Conservation (phyloP, 2,797 vertebrate genomes). For the Channa striata region DNA sequence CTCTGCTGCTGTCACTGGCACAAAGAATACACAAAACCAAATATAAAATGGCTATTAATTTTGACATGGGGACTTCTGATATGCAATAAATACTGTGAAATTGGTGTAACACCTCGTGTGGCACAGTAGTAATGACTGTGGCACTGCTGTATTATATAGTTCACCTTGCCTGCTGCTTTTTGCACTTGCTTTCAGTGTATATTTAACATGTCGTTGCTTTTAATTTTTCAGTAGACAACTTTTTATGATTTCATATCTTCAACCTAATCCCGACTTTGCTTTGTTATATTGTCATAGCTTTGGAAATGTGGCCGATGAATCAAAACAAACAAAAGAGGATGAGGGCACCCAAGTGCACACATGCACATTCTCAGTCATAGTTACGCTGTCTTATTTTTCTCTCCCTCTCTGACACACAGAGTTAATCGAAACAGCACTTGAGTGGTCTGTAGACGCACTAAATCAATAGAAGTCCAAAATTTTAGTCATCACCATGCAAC, state of each 20-base stretch:
- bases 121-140: no score
- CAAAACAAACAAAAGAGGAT: slow-evolving; percentile 15
- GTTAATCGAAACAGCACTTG: slow-evolving; percentile 28
- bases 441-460: slow-evolving; percentile 2
- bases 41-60: neutral
- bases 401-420: neutral
- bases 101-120: neutral
- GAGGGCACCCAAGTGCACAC: slow-evolving; percentile 6
- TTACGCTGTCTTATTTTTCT: neutral
- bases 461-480: slow-evolving; percentile 19
- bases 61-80: neutral
- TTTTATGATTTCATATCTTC: slow-evolving; percentile 4
- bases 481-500: slow-evolving; percentile 11
- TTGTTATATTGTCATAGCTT: slow-evolving; percentile 2
- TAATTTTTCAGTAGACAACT: slow-evolving; percentile 10
- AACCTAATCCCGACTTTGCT: neutral
- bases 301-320: slow-evolving; percentile 31
- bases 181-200: slow-evolving; percentile 1
- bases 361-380: neutral
- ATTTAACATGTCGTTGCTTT: slow-evolving; percentile 1
- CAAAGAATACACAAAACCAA: neutral
- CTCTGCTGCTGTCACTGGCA: neutral
- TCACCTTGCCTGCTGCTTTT: no score
- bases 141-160: no score
- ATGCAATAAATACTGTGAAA: neutral